Evolutionary conservation across 2,113 vertebrate genomes (phyloP), one percentile per base, ranked within the genome.

Genomic region (Pygoscelis antarcticus): DNA sequence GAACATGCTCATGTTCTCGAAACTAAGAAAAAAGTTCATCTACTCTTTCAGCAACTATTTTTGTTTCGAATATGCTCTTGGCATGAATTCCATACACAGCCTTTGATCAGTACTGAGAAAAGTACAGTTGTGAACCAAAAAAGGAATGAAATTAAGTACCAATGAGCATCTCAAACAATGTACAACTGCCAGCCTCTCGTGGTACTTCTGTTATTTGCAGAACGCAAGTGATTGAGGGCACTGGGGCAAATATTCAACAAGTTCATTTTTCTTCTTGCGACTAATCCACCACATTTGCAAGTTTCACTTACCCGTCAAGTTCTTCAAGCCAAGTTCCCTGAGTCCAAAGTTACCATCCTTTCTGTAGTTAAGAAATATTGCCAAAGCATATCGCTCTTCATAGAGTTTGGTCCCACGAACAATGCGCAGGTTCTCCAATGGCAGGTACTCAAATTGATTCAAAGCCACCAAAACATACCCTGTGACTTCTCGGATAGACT

Each of bases 351-450:
- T 98, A 0, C 99, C 99, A 46, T 99, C 99, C 78, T 99, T 99
- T 64, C 99, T 98, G 98, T 99, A 99, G 99, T 99, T 99, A 13
- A 99, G 98, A 97, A 99, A 99, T 94, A 99, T 99, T 22, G 99
- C 98, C 94, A 99, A 96, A 4, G 99, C 98, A 19, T 99, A 99
- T 22, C 99, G 98, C 36, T 99, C 99, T 72, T 99, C 99, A 5
- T 99, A 99, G 44, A 99, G 98, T 79, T 99, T 99, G 94, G 99
- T 99, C 11, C 99, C 99, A 7, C 99, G 98, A 36, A 99, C 97
- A 52, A 99, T 99, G 61, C 99, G 98, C 40, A 99, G 98, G 94
- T 99, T 99, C 97, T 99, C 99, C 98, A 99, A 74, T 4, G 99
- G 99, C 92, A 99, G 98, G 96, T 99, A 99, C 38, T 99, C 99